Evolutionary conservation across 2,113 vertebrate species (phyloP).

Genomic region (Microcebus tavaratra): DNA sequence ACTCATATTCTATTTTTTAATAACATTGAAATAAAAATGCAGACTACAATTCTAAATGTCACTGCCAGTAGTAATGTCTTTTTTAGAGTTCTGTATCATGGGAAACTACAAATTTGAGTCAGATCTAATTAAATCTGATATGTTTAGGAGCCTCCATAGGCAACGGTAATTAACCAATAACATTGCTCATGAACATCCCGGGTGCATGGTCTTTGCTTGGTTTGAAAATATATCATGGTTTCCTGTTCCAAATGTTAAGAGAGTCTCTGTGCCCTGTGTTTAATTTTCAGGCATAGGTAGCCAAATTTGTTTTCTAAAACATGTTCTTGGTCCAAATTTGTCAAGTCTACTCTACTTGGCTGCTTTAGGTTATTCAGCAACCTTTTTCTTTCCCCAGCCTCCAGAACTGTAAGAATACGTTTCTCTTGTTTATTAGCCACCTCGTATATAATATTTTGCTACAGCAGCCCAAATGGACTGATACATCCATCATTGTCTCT

Average conservation of each 20-base stretch:
- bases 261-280: background rate
- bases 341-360: background rate
- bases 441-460: background rate
- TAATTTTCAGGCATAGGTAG: background rate
- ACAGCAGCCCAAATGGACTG: background rate
- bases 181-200: background rate
- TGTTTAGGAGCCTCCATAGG: background rate
- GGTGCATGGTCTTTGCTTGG: background rate
- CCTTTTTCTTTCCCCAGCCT: background rate
- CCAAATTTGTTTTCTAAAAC: background rate
- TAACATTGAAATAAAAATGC: slow-evolving; percentile 14
- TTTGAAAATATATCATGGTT: background rate
- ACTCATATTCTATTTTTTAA: background rate
- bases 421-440: background rate
- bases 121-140: background rate
- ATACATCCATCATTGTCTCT: background rate
- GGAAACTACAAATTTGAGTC: slow-evolving; percentile 23
- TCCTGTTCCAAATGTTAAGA: slow-evolving; percentile 16
- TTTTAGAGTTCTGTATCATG: slow-evolving; percentile 2
- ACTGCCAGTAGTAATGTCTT: background rate
- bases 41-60: background rate
- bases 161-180: slow-evolving; percentile 15
- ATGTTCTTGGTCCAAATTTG: background rate
- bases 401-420: background rate
- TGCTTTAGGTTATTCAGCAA: background rate